Evolutionary conservation across 2,113 vertebrate genomes (phyloP), one percentile per base, ranked within the genome.

Genomic region (Platichthys flesus): DNA sequence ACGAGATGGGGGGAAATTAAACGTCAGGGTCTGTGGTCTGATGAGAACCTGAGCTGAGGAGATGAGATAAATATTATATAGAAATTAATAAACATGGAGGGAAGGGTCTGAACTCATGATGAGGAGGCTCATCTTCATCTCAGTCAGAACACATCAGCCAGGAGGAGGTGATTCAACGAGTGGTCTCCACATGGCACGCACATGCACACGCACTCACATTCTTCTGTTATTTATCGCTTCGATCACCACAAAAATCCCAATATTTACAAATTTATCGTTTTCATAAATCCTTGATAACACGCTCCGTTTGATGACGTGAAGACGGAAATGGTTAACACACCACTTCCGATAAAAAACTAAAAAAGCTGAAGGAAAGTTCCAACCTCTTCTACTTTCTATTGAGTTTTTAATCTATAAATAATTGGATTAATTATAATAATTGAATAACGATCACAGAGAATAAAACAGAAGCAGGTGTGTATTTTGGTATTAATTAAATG

Each of bases 341-440:
- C 0, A 31, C 21, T 66, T 87, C 85, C 62, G 66, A 31, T 79
- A 81, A 79, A 83, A 79, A 85, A 54, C 0, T 1, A 1, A 5
- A n/a, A 2, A 28, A 10, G 12, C 40, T 31, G 31, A 31, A 31
- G 31, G 31, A 31, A 31, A 6, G 31, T 8, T 7, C 31, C 31
- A 31, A 31, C 31, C 6, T 31, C 31, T 31, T 31, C 31, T 7
- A 31, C 31, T 31, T 31, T 31, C 31, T 31, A 7, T 31, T 31
- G 6, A 31, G 31, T 31, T 31, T 31, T 31, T 7, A 31, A 31
- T 7, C 31, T 1, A 31, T 31, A 31, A 31, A 31, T 7, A 31
- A 31, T 7, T 7, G 6, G 31, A 31, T 31, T 31, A 31, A 28
- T 28, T 28, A 28, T 28, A 28, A 28, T 28, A 28, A 28, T 28